Evolutionary conservation across 2,888 invertebrate species (phyloP).

Genomic region (Hirtodrosophila alboralis): DNA sequence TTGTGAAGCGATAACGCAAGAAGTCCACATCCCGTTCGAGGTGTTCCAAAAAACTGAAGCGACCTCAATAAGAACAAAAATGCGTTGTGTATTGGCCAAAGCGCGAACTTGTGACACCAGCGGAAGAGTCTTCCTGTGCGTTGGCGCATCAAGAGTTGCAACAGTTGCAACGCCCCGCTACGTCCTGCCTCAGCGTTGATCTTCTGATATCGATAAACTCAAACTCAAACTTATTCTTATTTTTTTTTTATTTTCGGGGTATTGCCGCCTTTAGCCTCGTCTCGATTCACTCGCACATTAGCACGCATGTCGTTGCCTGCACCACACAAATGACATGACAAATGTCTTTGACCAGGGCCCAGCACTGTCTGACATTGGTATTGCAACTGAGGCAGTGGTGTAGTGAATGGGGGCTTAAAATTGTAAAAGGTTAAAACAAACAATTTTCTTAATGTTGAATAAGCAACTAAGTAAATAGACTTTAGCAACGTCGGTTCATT

Average conservation of each 20-base stretch:
- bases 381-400: too few relatives aligned
- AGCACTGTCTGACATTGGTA: constrained; percentile 35
- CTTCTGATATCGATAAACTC: constrained; percentile 75
- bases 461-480: too few relatives aligned
- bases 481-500: too few relatives aligned
- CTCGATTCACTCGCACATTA: constrained; percentile 56
- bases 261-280: constrained; percentile 3
- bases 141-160: constrained; percentile 2
- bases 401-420: too few relatives aligned
- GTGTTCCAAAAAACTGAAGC: constrained; percentile 37
- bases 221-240: constrained; percentile 51
- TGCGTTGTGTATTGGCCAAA: constrained; percentile 44
- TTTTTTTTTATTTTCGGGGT: not conserved
- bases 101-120: constrained; percentile 75
- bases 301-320: constrained; percentile 76
- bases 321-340: constrained; percentile 82
- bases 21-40: constrained; percentile 12
- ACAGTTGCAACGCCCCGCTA: constrained; percentile 26
- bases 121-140: not conserved
- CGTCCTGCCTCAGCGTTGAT: constrained; percentile 33
- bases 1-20: constrained; percentile 81
- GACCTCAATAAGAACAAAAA: constrained; percentile 66
- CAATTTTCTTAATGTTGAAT: too few relatives aligned
- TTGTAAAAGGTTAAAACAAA: too few relatives aligned
- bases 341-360: constrained; percentile 75